These are phyloP conservation scores for Centropus bengalensis DNA, from an alignment of 2,113 vertebrate genomes.

Conservation along the genomic window DNA sequence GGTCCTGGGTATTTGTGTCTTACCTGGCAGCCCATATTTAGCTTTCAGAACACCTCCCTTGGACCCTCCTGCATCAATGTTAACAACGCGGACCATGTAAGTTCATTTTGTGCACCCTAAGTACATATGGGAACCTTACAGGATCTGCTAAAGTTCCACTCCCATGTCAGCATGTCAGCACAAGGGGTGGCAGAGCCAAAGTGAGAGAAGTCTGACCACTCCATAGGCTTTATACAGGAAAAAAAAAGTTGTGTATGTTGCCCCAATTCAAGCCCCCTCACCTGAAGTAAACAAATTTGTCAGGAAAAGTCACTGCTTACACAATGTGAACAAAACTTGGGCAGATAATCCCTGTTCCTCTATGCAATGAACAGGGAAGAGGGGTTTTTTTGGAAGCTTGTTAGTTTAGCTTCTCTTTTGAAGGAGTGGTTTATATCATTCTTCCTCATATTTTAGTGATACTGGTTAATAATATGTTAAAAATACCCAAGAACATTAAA, in stretches of 20 bases:
- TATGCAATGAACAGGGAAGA: neutral
- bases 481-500: neutral
- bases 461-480: neutral
- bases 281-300: neutral
- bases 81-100: neutral
- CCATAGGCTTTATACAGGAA: neutral
- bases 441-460: neutral
- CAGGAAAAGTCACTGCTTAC: neutral
- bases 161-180: neutral
- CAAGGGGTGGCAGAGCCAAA: neutral
- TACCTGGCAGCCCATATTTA: neutral
- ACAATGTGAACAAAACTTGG: neutral
- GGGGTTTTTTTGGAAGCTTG: neutral
- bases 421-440: neutral
- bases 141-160: neutral
- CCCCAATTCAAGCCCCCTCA: neutral
- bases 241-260: neutral
- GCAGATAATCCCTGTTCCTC: neutral
- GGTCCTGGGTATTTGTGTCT: neutral
- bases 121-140: neutral
- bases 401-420: neutral
- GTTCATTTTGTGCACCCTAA: neutral
- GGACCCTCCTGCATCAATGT: neutral
- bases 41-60: neutral
- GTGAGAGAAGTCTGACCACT: rapidly evolving